Conservation (phyloP, 2,113 vertebrate genomes). For the Psittacula cyanocephala region DNA sequence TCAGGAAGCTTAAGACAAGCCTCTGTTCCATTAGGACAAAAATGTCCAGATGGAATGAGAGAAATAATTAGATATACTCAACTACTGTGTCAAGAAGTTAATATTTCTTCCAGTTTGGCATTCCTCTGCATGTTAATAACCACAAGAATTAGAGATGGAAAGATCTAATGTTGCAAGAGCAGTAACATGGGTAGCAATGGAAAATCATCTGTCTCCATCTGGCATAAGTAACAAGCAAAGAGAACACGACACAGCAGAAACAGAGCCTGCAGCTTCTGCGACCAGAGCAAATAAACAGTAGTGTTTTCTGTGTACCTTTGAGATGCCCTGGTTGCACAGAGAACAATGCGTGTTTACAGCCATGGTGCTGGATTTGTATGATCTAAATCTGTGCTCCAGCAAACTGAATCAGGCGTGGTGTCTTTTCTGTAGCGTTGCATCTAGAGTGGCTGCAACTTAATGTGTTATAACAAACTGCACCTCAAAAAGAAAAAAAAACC, state of each 20-base stretch:
- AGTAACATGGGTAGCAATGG: background rate
- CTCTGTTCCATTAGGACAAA: background rate
- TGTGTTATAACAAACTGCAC: conserved; percentile 19
- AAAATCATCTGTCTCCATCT: conserved; percentile 6
- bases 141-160: conserved; percentile 55
- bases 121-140: conserved; percentile 40
- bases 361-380: background rate
- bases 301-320: background rate
- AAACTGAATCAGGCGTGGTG: rapidly evolving
- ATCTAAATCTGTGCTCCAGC: background rate
- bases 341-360: background rate
- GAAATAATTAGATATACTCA: background rate
- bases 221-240: background rate
- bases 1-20: background rate
- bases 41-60: background rate
- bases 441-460: background rate
- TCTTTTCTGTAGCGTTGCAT: background rate
- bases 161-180: conserved; percentile 50
- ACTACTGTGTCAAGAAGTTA: conserved; percentile 9
- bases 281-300: background rate
- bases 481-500: conserved; percentile 20
- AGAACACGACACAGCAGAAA: rapidly evolving
- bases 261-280: background rate
- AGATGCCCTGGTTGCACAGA: background rate
- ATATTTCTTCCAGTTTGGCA: background rate